phyloP scores from a whole-genome alignment of 2,113 vertebrate species.

The Seriola aureovittata region DNA sequence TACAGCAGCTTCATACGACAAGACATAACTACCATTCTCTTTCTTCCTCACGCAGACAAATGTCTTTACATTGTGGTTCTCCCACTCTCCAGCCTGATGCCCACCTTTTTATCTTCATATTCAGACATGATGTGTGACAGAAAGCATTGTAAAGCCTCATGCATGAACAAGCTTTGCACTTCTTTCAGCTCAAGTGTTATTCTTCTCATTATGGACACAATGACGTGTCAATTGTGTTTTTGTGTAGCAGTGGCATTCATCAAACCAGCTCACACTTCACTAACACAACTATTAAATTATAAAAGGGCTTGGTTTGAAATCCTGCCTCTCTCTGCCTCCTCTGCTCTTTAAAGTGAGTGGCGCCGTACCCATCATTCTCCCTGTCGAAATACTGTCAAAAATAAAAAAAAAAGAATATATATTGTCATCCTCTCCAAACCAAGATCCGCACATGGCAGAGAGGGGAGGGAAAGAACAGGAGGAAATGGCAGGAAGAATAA shows the following conservation, averaged over 20 bases:
- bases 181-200: conserved; percentile 26
- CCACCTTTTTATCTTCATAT: conserved; percentile 35
- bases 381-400: conserved; percentile 11
- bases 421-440: background rate
- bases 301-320: conserved; percentile 34
- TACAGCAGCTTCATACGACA: background rate
- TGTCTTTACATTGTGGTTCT: background rate
- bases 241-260: conserved; percentile 33
- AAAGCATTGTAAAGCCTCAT: conserved; percentile 28
- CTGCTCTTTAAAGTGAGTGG: conserved; percentile 20
- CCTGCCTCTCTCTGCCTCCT: conserved; percentile 25
- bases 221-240: conserved; percentile 45
- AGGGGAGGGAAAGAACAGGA: background rate
- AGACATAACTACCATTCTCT: background rate
- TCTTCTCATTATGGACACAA: conserved; percentile 55
- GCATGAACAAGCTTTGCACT: conserved; percentile 39
- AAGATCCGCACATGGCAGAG: conserved; percentile 29
- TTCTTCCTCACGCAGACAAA: conserved; percentile 13
- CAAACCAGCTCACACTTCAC: conserved; percentile 51
- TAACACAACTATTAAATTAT: conserved; percentile 46
- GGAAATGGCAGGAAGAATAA: background rate
- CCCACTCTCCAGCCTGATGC: background rate
- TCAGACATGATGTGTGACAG: conserved; percentile 33
- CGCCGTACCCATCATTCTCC: conserved; percentile 41
- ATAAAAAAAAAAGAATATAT: conserved; percentile 5